phyloP scores from a whole-genome alignment of 1,140 invertebrate genomes.

The Zaprionus taronus region DNA sequence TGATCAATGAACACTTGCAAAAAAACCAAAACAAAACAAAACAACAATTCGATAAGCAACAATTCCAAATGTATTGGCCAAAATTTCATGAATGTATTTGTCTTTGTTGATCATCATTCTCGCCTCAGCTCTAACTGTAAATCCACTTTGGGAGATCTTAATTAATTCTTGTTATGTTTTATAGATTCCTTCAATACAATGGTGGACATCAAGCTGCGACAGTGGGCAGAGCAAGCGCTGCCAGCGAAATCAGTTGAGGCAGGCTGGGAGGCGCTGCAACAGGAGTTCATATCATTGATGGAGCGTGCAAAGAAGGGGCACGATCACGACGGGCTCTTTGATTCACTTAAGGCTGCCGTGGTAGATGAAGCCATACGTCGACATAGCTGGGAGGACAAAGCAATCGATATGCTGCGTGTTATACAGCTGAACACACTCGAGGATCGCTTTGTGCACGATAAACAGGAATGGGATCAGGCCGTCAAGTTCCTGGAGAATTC shows the following conservation, averaged over 20 bases:
- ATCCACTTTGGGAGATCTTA: not conserved
- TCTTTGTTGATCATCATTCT: conserved; percentile 57
- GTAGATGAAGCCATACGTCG: conserved; percentile 93
- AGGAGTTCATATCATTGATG: conserved; percentile 94
- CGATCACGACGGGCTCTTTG: conserved; percentile 95
- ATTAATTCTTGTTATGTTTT: conserved; percentile 33
- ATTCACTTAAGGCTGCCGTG: conserved; percentile 94
- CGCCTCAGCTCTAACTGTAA: conserved; percentile 12
- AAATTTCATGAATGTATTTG: conserved; percentile 37
- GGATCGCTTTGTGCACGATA: conserved; percentile 95
- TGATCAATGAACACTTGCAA: conserved; percentile 53
- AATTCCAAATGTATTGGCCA: conserved; percentile 45
- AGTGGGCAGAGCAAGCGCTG: conserved; percentile 96
- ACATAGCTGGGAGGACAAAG: conserved; percentile 97
- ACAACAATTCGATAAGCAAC: conserved; percentile 38
- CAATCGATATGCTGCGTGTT: conserved; percentile 92
- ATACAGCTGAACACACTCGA: conserved; percentile 98
- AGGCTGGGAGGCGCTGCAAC: conserved; percentile 93
- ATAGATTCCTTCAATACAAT: conserved; percentile 97
- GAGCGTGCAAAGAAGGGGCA: conserved; percentile 89
- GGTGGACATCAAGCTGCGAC: conserved; percentile 97
- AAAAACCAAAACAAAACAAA: conserved; percentile 4
- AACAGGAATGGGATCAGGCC: conserved; percentile 97
- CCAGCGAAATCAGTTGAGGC: conserved; percentile 93
- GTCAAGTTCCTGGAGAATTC: conserved; percentile 95